Evolutionary conservation across 2,113 vertebrate genomes (phyloP).

Genomic region (Ciconia maguari): DNA sequence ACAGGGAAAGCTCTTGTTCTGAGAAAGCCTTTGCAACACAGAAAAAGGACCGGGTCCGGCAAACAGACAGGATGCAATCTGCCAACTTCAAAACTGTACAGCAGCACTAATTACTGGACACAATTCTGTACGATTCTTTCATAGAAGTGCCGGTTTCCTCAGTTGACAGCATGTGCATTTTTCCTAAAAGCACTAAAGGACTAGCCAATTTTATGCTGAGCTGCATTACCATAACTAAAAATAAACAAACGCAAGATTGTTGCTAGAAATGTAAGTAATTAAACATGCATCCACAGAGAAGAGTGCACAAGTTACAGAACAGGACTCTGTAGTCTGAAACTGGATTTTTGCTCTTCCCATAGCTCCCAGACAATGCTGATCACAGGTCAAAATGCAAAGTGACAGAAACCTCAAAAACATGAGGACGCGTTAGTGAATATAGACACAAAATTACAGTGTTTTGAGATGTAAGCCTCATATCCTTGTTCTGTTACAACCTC

Average conservation of each 20-base stretch:
- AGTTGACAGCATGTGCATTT: fast-evolving
- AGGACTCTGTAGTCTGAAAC: neutral
- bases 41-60: fast-evolving
- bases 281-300: neutral
- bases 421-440: neutral
- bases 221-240: neutral
- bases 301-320: neutral
- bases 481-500: neutral
- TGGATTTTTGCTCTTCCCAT: neutral
- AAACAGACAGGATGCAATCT: fast-evolving
- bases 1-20: neutral
- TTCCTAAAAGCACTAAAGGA: neutral
- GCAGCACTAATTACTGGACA: neutral
- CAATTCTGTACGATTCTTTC: neutral
- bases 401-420: neutral
- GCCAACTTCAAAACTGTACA: neutral
- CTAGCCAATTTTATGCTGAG: neutral
- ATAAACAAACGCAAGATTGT: neutral
- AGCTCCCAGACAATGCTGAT: neutral
- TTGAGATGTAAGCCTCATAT: neutral
- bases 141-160: neutral
- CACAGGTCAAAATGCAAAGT: neutral
- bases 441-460: neutral
- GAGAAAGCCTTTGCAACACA: neutral
- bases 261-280: neutral